Base-by-base conservation (phyloP, 2,888 invertebrate genomes). In the Papilio protenor region DNA sequence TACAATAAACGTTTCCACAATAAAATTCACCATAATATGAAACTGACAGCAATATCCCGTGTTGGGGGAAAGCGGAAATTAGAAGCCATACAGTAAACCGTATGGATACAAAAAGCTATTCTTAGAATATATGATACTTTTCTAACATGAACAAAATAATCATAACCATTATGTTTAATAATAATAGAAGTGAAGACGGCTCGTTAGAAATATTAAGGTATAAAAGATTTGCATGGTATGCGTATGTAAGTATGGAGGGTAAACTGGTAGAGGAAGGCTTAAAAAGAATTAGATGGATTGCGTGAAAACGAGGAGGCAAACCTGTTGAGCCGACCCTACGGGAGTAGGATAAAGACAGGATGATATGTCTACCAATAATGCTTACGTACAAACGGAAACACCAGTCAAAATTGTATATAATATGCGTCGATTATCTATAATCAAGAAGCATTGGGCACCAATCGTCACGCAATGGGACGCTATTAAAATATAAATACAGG, bases 41-140 rank as follows among this genome's bases (percentile, higher is more conserved):
- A 4, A 55, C n/a, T 55, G 72, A 72, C 55, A n/a, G 16, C 72
- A 55, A 52, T 57, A 23, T 23, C 23, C 57, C 52, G 27, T 27
- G 64, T 55, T 27, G n/a, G n/a, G 49, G 64, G 66, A 66, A 66
- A 49, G 14, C 75, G 75, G 75, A 75, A 75, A 75, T 75, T 64
- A 14, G 64, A 75, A 66, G 55, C 64, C 49, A 66, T 64, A 64
- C 18, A 49, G 14, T 64, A 64, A 73, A 21, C 45, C 40, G 59
- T 40, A 73, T 73, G 21, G n/a, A 23, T 33, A 57, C 55, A 57
- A 59, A 40, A 57, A 59, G 57, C 21, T 69, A 69, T 69, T 69
- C 66, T 69, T 69, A 45, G 66, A 66, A 45, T 4, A 45, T 45
- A 45, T 45, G 66, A 69, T 12, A 33, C 33, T 45, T n/a, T 66